Conservation (phyloP, 2,113 vertebrate genomes). For the Ia io region DNA sequence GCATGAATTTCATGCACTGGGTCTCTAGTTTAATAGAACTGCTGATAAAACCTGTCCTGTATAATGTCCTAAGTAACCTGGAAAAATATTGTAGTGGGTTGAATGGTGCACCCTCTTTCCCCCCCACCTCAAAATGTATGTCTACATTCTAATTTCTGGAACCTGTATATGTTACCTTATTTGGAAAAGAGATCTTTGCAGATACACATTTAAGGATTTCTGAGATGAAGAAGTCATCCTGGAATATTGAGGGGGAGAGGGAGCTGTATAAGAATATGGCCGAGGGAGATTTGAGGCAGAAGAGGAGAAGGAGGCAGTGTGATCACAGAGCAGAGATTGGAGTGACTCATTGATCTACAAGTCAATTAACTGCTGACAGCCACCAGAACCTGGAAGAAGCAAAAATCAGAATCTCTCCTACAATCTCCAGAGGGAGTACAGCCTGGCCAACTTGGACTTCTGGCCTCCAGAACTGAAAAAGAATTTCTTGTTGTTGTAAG, state of each 20-base stretch:
- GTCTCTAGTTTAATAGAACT: not conserved
- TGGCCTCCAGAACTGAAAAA: slow-evolving; percentile 18
- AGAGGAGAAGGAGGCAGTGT: not conserved
- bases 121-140: not conserved
- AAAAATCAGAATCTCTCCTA: not conserved
- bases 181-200: slow-evolving; percentile 29
- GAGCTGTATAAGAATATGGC: not conserved
- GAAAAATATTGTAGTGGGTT: slow-evolving; percentile 5
- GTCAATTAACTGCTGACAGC: not conserved
- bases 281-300: slow-evolving; percentile 21
- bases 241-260: not conserved
- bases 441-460: not conserved
- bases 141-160: slow-evolving; percentile 20
- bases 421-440: not conserved
- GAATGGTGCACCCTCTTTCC: not conserved
- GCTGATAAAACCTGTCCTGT: slow-evolving; percentile 41
- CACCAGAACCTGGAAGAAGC: slow-evolving; percentile 21
- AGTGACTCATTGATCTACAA: slow-evolving; percentile 1
- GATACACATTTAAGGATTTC: slow-evolving; percentile 49
- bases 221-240: slow-evolving; percentile 31
- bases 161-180: not conserved
- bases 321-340: not conserved
- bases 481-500: slow-evolving; percentile 47
- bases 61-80: slow-evolving; percentile 22
- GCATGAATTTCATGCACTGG: too few species aligned